Conservation (phyloP, 2,888 invertebrate species). For the Azorinus chamasolen region DNA sequence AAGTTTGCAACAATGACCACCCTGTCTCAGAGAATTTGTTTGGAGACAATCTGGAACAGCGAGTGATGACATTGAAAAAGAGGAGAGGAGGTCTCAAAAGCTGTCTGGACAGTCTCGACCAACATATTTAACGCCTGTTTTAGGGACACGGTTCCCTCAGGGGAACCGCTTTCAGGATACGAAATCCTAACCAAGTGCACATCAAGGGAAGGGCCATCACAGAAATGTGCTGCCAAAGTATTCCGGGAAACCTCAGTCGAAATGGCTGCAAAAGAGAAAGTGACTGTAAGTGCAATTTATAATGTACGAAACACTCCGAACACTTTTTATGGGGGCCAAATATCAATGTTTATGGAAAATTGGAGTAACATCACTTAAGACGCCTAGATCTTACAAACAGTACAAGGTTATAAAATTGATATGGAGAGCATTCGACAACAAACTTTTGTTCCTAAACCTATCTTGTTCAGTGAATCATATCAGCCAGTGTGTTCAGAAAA, state of each 20-base stretch:
- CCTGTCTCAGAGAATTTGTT: slow-evolving; percentile 10
- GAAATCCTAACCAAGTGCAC: neutral
- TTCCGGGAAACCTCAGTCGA: neutral
- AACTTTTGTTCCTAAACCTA: slow-evolving; percentile 3
- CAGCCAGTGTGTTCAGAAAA: too few relatives aligned
- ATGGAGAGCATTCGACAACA: slow-evolving; percentile 20
- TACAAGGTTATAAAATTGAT: slow-evolving; percentile 29
- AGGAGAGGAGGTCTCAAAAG: neutral
- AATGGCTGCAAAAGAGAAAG: too few relatives aligned
- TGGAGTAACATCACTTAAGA: slow-evolving; percentile 28
- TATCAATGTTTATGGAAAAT: neutral
- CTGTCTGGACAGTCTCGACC: neutral
- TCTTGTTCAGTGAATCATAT: slow-evolving; percentile 11
- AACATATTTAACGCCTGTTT: slow-evolving; percentile 7
- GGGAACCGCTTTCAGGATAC: neutral
- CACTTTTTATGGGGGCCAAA: slow-evolving; percentile 28
- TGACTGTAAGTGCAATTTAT: too few relatives aligned
- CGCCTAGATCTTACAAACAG: slow-evolving; percentile 32
- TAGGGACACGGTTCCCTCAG: slow-evolving; percentile 6
- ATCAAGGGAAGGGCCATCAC: neutral
- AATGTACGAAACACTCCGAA: slow-evolving; percentile 2
- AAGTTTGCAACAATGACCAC: slow-evolving; percentile 9
- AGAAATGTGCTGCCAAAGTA: neutral
- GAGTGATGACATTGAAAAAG: slow-evolving; percentile 11
- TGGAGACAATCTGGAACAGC: slow-evolving; percentile 15